Percentiles rank a stretch among this genome's conserved stretches.
phyloP scores from a whole-genome alignment of 1,140 invertebrate genomes.

The Hylaeus anthracinus region DNA sequence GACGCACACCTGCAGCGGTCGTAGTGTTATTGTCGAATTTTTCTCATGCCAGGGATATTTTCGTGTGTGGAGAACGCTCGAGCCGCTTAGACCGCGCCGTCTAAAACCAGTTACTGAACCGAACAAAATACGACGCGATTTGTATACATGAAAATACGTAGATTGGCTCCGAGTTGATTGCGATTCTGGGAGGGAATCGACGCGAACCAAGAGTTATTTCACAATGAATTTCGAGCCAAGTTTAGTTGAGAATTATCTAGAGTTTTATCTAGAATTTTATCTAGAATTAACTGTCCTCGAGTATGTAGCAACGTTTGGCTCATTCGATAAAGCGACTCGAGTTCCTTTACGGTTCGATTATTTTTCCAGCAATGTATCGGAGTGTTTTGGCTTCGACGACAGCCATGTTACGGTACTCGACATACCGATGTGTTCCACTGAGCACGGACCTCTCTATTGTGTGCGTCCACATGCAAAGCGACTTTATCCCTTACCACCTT shows the following conservation, averaged over 20 bases:
- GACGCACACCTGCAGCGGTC: conserved; percentile 49
- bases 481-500: conserved; percentile 40
- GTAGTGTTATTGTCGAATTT: conserved; percentile 57
- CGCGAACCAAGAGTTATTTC: not conserved
- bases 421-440: conserved; percentile 53
- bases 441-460: conserved; percentile 3
- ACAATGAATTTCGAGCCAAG: conserved; percentile 7
- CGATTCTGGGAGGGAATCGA: conserved; percentile 5
- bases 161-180: not conserved
- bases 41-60: conserved; percentile 56
- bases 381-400: conserved; percentile 41
- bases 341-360: not conserved
- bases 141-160: not conserved
- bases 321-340: not conserved
- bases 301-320: not conserved
- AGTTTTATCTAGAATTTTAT: no score
- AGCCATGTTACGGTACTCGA: conserved; percentile 56
- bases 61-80: conserved; percentile 1
- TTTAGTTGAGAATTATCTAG: not conserved
- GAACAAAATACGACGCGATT: not conserved
- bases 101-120: conserved; percentile 7
- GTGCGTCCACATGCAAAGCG: conserved; percentile 40
- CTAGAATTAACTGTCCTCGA: no score
- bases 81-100: not conserved
- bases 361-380: conserved; percentile 27